Percentiles rank a stretch among this genome's conserved stretches.
Conservation (phyloP, 2,113 vertebrate genomes). For the Baryphthengus martii region DNA sequence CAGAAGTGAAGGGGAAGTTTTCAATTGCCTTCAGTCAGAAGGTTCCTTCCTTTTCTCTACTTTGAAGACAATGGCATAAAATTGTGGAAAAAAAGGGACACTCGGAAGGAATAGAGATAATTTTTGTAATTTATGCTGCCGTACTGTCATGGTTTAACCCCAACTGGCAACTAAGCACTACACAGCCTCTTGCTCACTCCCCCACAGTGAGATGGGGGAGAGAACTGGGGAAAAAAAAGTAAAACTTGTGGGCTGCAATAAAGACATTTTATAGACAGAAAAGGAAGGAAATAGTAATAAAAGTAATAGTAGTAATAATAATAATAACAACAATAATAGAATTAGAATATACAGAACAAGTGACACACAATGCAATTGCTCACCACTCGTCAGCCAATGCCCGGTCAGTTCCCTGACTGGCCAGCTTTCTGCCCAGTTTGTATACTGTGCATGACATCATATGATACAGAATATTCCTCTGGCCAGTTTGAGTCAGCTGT, state of each 20-base stretch:
- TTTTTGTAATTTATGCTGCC: background rate
- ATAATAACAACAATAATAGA: background rate
- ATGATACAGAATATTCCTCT: background rate
- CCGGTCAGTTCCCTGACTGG: background rate
- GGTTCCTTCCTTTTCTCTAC: background rate
- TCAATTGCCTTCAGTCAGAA: background rate
- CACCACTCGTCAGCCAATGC: background rate
- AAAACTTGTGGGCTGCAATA: background rate
- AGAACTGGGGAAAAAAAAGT: background rate
- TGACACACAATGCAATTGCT: background rate
- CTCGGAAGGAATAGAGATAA: background rate
- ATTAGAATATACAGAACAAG: background rate
- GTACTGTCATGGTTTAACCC: background rate
- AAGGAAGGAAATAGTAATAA: background rate
- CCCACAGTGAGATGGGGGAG: background rate
- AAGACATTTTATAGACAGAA: background rate
- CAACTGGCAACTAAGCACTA: background rate
- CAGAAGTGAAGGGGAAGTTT: background rate
- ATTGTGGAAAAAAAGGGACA: background rate
- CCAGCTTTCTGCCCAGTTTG: background rate
- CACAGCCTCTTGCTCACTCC: background rate
- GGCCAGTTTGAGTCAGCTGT: background rate
- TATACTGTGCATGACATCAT: background rate
- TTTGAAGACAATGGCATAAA: slow-evolving; percentile 19
- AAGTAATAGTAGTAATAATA: background rate